These are phyloP conservation scores for Pseudorhiza aurosa DNA, from an alignment of 30 jellyfish, hydroid and myxozoan genomes.

Conservation along the genomic window DNA sequence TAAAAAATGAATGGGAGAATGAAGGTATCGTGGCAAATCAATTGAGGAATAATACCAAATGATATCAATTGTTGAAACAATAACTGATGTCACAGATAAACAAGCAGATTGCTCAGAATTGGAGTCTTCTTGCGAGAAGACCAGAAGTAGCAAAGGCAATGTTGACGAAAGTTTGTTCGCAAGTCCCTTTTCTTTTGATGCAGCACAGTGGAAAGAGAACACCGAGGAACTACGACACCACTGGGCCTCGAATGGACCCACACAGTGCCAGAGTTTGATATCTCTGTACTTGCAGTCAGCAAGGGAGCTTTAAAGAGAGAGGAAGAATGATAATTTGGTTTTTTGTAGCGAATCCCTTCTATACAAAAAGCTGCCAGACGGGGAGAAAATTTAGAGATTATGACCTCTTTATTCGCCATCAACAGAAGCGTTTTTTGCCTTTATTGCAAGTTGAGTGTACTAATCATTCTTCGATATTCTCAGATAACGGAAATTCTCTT, in stretches of 20 bases:
- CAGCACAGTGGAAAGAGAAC: background rate
- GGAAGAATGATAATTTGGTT: conserved; percentile 18
- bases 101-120: too few species aligned
- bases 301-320: too few species aligned
- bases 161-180: conserved; percentile 34
- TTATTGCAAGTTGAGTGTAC: conserved; percentile 29
- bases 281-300: conserved; percentile 36
- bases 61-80: conserved; percentile 26
- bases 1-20: too few species aligned
- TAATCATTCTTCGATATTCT: conserved; percentile 36
- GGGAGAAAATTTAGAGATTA: conserved; percentile 30
- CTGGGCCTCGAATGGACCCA: conserved; percentile 46
- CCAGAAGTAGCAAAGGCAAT: conserved; percentile 32
- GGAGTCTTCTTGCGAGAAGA: too few species aligned
- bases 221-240: background rate
- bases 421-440: conserved; percentile 52
- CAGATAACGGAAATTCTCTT: conserved; percentile 46
- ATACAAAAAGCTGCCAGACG: too few species aligned
- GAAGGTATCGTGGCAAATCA: background rate
- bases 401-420: conserved; percentile 62
- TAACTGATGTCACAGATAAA: too few species aligned
- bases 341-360: conserved; percentile 43
- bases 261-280: conserved; percentile 42
- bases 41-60: conserved; percentile 27
- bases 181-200: conserved; percentile 14